A percentile compares a stretch with the other conserved stretches of the same genome.
These are phyloP conservation scores for Etheostoma spectabile DNA, from an alignment of 2,113 vertebrate species.

Conservation along the genomic window DNA sequence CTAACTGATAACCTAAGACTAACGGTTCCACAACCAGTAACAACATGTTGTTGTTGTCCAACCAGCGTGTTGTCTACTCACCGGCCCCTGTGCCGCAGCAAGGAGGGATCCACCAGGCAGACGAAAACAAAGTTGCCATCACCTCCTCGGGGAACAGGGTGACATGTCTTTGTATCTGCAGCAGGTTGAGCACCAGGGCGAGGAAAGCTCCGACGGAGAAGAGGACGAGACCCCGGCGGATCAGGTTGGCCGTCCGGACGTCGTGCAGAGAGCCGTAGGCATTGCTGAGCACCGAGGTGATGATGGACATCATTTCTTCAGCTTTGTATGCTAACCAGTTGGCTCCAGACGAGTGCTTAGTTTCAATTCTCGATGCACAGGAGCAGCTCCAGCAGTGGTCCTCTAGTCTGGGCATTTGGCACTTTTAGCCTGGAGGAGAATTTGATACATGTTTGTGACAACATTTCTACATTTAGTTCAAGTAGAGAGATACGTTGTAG, in stretches of 20 bases:
- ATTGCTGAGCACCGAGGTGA: slow-evolving; percentile 80
- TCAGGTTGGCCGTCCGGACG: slow-evolving; percentile 86
- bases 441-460: background rate
- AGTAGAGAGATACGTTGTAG: background rate
- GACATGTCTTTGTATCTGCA: slow-evolving; percentile 95
- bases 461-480: background rate
- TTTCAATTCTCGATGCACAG: slow-evolving; percentile 79
- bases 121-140: slow-evolving; percentile 93
- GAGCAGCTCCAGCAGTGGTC: slow-evolving; percentile 90
- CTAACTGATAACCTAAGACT: slow-evolving; percentile 8
- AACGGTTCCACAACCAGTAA: background rate
- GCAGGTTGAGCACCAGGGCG: slow-evolving; percentile 95
- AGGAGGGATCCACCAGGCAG: slow-evolving; percentile 98
- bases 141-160: slow-evolving; percentile 95
- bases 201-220: slow-evolving; percentile 94
- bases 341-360: slow-evolving; percentile 69
- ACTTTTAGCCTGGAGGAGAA: slow-evolving; percentile 52
- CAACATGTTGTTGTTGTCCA: background rate
- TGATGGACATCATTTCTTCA: slow-evolving; percentile 86
- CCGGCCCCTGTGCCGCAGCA: slow-evolving; percentile 97
- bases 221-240: slow-evolving; percentile 93
- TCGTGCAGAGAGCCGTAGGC: slow-evolving; percentile 80
- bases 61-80: slow-evolving; percentile 74
- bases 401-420: slow-evolving; percentile 90
- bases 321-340: slow-evolving; percentile 83